These are phyloP conservation scores for Andrena dorsata DNA, from an alignment of 2,888 invertebrate genomes.

Conservation along the genomic window DNA sequence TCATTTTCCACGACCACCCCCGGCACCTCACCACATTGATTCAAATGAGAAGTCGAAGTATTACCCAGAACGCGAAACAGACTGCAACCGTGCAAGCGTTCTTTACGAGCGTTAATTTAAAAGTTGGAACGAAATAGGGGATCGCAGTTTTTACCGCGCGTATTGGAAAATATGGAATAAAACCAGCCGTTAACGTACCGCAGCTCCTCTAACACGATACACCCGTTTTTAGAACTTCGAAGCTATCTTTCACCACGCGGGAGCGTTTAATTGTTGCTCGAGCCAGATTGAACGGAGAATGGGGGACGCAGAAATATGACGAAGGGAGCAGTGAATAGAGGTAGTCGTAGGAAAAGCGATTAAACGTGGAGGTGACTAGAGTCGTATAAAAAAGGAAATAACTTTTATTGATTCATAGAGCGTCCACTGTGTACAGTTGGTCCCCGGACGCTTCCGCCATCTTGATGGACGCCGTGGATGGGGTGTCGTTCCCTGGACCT, in stretches of 20 bases:
- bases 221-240: slow-evolving; percentile 15
- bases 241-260: slow-evolving; percentile 8
- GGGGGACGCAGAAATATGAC: not conserved
- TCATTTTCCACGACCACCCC: not conserved
- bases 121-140: slow-evolving; percentile 27
- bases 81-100: not conserved
- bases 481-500: slow-evolving; percentile 24
- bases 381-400: not conserved
- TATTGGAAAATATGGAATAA: slow-evolving; percentile 50
- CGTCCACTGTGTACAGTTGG: not conserved
- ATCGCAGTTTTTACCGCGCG: not conserved
- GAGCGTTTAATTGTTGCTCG: slow-evolving; percentile 36
- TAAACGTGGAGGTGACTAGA: slow-evolving; percentile 19
- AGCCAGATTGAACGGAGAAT: not conserved
- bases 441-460: not conserved
- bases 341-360: not conserved
- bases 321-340: not conserved
- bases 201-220: not conserved
- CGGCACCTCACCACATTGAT: not conserved
- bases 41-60: not conserved
- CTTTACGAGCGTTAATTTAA: slow-evolving; percentile 16
- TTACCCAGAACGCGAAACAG: not conserved
- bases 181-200: not conserved
- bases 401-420: slow-evolving; percentile 16
- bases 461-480: slow-evolving; percentile 39